Evolutionary conservation across 2,113 vertebrate genomes (phyloP).

Genomic region (Cyanocitta stelleri): DNA sequence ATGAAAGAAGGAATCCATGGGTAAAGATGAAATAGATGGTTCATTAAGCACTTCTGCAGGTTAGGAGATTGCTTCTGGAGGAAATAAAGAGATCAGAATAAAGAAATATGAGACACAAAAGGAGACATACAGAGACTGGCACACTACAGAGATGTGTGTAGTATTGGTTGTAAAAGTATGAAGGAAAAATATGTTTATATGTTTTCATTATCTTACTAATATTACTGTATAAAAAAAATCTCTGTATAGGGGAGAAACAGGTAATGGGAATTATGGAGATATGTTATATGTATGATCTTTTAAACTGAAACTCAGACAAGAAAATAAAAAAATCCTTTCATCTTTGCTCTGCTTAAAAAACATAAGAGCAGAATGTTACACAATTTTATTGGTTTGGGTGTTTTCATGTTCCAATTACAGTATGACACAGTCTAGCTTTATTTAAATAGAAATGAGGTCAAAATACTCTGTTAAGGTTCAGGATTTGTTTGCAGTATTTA

Average conservation of each 20-base stretch:
- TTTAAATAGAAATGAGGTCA: neutral
- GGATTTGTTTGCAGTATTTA: constrained; percentile 10
- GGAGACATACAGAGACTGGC: neutral
- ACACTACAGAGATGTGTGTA: neutral
- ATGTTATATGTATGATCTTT: neutral
- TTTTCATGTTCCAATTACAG: neutral
- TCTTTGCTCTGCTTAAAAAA: neutral
- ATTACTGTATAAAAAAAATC: neutral
- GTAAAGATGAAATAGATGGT: neutral
- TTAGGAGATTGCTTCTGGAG: neutral
- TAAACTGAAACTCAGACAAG: neutral
- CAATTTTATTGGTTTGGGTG: neutral
- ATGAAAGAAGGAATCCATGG: neutral
- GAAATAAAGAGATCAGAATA: neutral
- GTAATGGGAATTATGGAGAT: neutral
- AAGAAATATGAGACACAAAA: neutral
- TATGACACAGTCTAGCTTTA: neutral
- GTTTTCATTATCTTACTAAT: neutral
- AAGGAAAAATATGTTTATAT: neutral
- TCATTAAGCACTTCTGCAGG: neutral
- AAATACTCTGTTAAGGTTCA: neutral
- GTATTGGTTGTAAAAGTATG: neutral
- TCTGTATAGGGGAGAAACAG: neutral
- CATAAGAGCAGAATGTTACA: neutral
- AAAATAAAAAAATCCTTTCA: neutral